These are phyloP conservation scores for Agrilus cyanescens DNA, from an alignment of 2,888 invertebrate genomes.

Conservation along the genomic window DNA sequence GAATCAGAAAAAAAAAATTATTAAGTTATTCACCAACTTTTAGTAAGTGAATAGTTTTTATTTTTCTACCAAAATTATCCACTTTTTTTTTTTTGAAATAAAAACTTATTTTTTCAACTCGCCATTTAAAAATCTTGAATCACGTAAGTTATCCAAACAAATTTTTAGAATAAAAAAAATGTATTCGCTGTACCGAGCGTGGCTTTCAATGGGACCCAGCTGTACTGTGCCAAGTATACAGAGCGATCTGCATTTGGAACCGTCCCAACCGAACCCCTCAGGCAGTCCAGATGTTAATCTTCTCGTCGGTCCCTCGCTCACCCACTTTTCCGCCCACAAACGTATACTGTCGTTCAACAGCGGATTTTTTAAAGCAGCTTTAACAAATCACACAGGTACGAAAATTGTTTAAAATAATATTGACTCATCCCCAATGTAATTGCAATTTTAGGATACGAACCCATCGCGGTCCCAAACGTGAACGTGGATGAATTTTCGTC, in stretches of 20 bases:
- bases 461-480: constrained; percentile 43
- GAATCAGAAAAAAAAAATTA: no score
- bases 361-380: constrained; percentile 58
- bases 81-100: no score
- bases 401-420: not conserved
- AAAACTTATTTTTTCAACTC: no score
- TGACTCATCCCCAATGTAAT: not conserved
- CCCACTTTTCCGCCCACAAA: constrained; percentile 57
- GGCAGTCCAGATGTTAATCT: constrained; percentile 47
- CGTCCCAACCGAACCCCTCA: constrained; percentile 15
- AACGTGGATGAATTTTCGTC: constrained; percentile 53
- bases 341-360: constrained; percentile 54
- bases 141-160: no score
- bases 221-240: constrained; percentile 13
- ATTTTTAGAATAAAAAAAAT: no score
- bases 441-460: constrained; percentile 24
- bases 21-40: no score
- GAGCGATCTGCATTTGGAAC: constrained; percentile 5
- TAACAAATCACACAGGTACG: constrained; percentile 32
- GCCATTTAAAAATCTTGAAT: no score
- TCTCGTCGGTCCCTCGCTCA: constrained; percentile 49
- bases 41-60: no score
- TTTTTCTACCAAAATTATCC: no score
- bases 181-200: constrained; percentile 38
- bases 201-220: constrained; percentile 32